These are phyloP conservation scores for Lucilia sericata DNA, from an alignment of 1,140 invertebrate species.

Conservation along the genomic window DNA sequence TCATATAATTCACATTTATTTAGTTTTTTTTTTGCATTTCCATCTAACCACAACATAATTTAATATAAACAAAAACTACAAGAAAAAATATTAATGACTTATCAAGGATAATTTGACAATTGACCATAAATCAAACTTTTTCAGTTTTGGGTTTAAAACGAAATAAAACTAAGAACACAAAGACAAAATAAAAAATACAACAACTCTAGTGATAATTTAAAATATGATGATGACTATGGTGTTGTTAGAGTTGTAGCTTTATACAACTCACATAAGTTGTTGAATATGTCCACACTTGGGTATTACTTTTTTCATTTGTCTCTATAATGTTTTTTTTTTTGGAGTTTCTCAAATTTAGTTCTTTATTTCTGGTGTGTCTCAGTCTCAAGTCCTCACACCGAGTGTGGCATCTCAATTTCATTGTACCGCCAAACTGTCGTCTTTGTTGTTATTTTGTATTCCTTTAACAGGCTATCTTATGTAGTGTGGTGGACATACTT, in stretches of 20 bases:
- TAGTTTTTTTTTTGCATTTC: neutral
- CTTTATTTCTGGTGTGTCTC: neutral
- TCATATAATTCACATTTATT: neutral
- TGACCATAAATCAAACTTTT: constrained; percentile 47
- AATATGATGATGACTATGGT: constrained; percentile 39
- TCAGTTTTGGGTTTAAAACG: constrained; percentile 16
- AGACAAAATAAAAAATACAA: constrained; percentile 26
- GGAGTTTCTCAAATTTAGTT: neutral
- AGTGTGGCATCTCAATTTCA: constrained; percentile 43
- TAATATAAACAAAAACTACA: constrained; percentile 33
- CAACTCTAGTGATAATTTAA: constrained; percentile 39
- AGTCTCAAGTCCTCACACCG: neutral
- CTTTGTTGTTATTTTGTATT: constrained; percentile 22
- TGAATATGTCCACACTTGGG: constrained; percentile 26
- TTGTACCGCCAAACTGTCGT: constrained; percentile 41
- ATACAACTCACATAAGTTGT: neutral
- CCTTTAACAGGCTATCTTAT: constrained; percentile 13
- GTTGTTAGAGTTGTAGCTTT: neutral
- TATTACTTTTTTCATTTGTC: neutral
- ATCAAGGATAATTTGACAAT: constrained; percentile 49
- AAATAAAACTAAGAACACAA: neutral
- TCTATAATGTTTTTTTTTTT: neutral
- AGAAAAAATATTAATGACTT: constrained; percentile 47
- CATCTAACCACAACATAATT: constrained; percentile 40
- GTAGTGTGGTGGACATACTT: neutral